These are phyloP conservation scores for Lordiphosa andalusiaca DNA, from an alignment of 2,888 invertebrate genomes.

Conservation along the genomic window DNA sequence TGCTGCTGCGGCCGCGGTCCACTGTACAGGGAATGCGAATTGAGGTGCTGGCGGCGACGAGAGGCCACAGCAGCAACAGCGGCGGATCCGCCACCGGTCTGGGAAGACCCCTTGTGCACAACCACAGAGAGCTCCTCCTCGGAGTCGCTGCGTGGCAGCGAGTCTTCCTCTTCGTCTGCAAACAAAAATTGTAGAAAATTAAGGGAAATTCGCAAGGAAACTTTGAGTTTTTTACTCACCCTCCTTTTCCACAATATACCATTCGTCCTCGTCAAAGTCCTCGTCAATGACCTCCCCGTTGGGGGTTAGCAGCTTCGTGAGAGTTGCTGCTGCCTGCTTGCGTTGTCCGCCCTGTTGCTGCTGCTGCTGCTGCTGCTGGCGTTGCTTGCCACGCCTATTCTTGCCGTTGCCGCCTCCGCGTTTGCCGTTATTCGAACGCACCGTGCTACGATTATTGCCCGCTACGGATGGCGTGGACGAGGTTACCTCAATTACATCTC, in stretches of 20 bases:
- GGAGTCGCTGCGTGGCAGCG: constrained; percentile 76
- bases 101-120: constrained; percentile 39
- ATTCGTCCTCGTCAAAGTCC: constrained; percentile 81
- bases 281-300: constrained; percentile 57
- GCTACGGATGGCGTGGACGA: constrained; percentile 76
- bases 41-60: constrained; percentile 67
- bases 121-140: constrained; percentile 77
- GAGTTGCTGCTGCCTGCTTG: constrained; percentile 54
- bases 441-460: constrained; percentile 50
- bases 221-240: constrained; percentile 57
- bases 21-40: constrained; percentile 75
- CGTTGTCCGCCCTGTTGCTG: constrained; percentile 16
- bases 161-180: constrained; percentile 71
- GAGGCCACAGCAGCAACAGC: constrained; percentile 26
- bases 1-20: constrained; percentile 77
- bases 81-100: constrained; percentile 11
- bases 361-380: constrained; percentile 35
- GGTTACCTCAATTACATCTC: constrained; percentile 74
- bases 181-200: not conserved
- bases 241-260: constrained; percentile 82
- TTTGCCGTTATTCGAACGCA: constrained; percentile 40
- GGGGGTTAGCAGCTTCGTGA: constrained; percentile 61
- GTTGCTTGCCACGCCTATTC: constrained; percentile 34
- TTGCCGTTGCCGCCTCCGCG: constrained; percentile 23
- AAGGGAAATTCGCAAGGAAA: no score